These are phyloP conservation scores for Melinaea menophilus DNA, from an alignment of 2,888 invertebrate species.

Conservation along the genomic window DNA sequence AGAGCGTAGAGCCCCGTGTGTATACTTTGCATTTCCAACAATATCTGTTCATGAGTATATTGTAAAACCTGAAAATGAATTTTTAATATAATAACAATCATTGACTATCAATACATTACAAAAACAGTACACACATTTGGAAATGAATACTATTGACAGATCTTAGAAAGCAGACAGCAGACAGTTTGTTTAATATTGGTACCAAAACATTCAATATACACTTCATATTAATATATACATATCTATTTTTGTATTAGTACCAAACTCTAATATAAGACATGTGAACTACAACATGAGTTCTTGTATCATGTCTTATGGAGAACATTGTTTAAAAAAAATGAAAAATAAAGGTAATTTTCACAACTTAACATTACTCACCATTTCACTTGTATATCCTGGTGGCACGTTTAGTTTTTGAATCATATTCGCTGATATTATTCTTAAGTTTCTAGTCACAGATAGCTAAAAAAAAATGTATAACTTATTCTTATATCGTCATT, in stretches of 20 bases:
- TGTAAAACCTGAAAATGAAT: background rate
- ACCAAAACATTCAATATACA: too few relatives aligned
- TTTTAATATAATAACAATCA: background rate
- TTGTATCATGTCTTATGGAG: background rate
- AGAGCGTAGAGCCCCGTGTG: background rate
- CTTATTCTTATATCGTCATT: too few relatives aligned
- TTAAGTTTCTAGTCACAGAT: too few relatives aligned
- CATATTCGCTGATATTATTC: too few relatives aligned
- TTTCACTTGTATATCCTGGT: background rate
- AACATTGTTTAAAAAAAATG: background rate
- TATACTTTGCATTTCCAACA: slow-evolving; percentile 5
- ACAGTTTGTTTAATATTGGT: too few relatives aligned
- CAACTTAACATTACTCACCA: background rate
- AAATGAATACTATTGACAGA: too few relatives aligned
- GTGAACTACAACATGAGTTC: too few relatives aligned
- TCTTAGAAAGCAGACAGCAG: too few relatives aligned
- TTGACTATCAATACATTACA: background rate
- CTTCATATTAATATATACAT: too few relatives aligned
- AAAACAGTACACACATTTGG: background rate
- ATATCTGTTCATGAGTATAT: slow-evolving; percentile 4
- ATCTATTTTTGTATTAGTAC: too few relatives aligned
- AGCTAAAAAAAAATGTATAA: too few relatives aligned
- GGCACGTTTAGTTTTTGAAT: background rate
- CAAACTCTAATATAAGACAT: too few relatives aligned
- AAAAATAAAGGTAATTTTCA: background rate